Conservation (phyloP, 35 echinoderm and acorn worm species). For the Apostichopus parvimensis region DNA sequence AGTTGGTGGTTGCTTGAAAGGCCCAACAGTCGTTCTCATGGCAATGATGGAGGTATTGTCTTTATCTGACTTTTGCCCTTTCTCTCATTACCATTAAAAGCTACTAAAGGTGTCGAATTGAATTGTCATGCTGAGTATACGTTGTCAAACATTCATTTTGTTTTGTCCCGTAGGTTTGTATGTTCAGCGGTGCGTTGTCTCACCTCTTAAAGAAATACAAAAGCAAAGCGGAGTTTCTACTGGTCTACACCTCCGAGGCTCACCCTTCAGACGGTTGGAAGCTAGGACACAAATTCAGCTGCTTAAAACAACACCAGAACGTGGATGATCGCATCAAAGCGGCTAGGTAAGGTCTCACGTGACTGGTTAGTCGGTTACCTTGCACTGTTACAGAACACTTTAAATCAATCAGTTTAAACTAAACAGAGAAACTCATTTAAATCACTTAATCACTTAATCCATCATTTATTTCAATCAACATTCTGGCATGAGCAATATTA, state of each 20-base stretch:
- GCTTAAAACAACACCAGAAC: constrained; percentile 58
- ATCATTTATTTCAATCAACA: no score
- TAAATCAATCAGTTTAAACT: no score
- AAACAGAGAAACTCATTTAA: neutral
- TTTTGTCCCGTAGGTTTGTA: constrained; percentile 25
- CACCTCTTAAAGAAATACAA: constrained; percentile 49
- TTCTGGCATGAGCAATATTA: no score
- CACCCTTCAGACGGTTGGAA: constrained; percentile 62
- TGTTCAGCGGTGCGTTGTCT: constrained; percentile 32
- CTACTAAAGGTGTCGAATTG: no score
- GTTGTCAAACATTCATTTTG: no score
- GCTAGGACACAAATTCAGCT: constrained; percentile 57
- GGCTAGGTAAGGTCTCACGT: constrained; percentile 17
- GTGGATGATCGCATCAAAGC: constrained; percentile 45
- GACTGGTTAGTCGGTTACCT: neutral
- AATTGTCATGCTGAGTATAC: no score
- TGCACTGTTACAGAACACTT: neutral
- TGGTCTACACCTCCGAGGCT: constrained; percentile 58
- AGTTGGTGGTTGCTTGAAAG: no score
- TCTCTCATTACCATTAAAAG: no score
- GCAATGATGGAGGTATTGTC: no score
- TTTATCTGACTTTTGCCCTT: no score
- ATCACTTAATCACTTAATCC: no score
- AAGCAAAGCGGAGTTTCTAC: constrained; percentile 36
- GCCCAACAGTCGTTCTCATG: no score